These are phyloP conservation scores for Ciconia nigra DNA, from an alignment of 2,797 vertebrate genomes.

Conservation along the genomic window DNA sequence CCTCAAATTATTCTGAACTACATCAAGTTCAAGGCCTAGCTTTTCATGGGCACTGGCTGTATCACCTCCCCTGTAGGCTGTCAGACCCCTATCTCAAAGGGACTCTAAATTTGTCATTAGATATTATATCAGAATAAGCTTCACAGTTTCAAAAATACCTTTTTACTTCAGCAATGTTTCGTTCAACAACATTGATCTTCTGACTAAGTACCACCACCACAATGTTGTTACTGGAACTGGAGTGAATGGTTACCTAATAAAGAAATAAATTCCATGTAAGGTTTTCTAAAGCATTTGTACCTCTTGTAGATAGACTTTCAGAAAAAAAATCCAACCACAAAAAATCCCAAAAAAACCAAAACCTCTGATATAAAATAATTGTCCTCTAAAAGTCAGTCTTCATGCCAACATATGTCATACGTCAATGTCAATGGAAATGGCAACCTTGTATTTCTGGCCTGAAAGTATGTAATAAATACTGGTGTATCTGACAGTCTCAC, in stretches of 20 bases:
- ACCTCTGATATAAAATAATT: background rate
- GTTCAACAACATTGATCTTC: constrained; percentile 70
- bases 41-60: background rate
- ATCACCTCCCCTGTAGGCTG: background rate
- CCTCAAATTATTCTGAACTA: background rate
- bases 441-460: background rate
- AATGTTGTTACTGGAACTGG: constrained; percentile 52
- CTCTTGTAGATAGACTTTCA: background rate
- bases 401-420: background rate
- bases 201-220: constrained; percentile 73
- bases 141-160: constrained; percentile 55
- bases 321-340: background rate
- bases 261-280: background rate
- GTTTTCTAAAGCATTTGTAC: background rate
- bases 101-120: background rate
- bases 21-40: background rate
- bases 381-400: background rate
- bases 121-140: background rate
- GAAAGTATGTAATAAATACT: background rate
- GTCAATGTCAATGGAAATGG: background rate
- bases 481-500: background rate
- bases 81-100: background rate
- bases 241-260: constrained; percentile 70
- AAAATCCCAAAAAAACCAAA: background rate
- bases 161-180: constrained; percentile 60